A percentile compares a stretch with the other conserved stretches of the same genome.
These are phyloP conservation scores for Heliconius nattereri DNA, from an alignment of 1,140 invertebrate genomes.

Conservation along the genomic window DNA sequence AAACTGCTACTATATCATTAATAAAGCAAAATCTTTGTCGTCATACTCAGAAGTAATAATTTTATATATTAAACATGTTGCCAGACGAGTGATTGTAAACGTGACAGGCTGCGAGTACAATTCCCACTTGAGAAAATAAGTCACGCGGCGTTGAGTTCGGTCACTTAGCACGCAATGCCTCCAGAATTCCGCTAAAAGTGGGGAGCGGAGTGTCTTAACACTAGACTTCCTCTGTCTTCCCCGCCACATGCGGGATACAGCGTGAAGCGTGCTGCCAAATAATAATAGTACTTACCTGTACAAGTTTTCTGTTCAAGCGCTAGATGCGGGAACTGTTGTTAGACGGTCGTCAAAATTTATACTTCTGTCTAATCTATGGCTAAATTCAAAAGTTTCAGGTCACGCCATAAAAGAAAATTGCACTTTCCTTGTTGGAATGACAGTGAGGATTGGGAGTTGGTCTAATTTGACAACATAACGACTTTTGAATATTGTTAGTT, in stretches of 20 bases:
- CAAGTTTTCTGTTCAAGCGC: neutral
- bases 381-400: slow-evolving; percentile 58
- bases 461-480: slow-evolving; percentile 66
- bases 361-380: neutral
- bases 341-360: slow-evolving; percentile 7
- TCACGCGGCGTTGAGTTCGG: too few species aligned
- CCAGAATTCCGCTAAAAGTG: too few species aligned
- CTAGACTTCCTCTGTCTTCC: too few species aligned
- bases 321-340: neutral
- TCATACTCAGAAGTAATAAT: neutral
- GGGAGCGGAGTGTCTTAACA: too few species aligned
- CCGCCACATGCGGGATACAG: too few species aligned
- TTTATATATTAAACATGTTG: neutral
- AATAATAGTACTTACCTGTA: neutral
- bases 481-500: slow-evolving; percentile 39
- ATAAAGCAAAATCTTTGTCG: neutral
- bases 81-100: neutral
- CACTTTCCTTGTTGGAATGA: slow-evolving; percentile 62
- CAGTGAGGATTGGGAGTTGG: slow-evolving; percentile 50
- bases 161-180: too few species aligned
- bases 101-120: too few species aligned
- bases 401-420: slow-evolving; percentile 68
- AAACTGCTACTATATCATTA: neutral
- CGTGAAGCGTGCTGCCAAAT: neutral
- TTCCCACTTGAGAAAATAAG: too few species aligned